Percentiles rank a stretch among this genome's conserved stretches.
Conservation (phyloP, 2,797 vertebrate species). For the Rhabdomys pumilio region DNA sequence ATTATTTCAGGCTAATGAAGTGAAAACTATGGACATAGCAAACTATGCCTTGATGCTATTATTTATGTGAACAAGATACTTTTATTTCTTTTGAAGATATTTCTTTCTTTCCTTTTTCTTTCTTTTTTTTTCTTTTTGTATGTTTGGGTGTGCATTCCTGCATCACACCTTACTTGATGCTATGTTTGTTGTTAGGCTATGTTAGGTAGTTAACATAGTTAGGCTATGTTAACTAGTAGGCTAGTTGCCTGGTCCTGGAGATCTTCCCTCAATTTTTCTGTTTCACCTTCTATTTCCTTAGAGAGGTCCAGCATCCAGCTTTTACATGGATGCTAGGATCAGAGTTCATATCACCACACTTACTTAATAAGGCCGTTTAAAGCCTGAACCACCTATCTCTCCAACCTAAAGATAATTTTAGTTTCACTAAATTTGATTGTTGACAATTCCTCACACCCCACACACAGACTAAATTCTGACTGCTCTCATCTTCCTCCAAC, state of each 20-base stretch:
- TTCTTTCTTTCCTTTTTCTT: not conserved
- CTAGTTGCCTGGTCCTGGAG: no score
- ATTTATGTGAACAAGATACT: slow-evolving; percentile 15
- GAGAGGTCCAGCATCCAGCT: not conserved
- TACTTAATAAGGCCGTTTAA: not conserved
- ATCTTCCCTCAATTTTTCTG: not conserved
- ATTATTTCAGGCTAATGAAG: slow-evolving; percentile 16
- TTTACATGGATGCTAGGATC: not conserved
- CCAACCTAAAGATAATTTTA: not conserved
- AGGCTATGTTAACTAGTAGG: no score
- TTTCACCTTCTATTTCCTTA: not conserved
- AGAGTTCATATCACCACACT: not conserved
- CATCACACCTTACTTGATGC: not conserved
- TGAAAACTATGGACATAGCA: not conserved
- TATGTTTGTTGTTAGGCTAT: no score
- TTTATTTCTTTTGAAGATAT: not conserved
- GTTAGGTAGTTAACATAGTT: no score
- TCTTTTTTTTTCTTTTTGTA: not conserved
- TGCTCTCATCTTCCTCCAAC: not conserved
- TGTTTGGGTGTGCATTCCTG: not conserved
- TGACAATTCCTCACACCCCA: not conserved
- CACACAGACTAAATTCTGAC: not conserved
- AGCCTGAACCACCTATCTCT: not conserved
- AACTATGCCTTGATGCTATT: not conserved
- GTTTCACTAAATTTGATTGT: not conserved